These are phyloP conservation scores for Boulengeromyrus knoepffleri DNA, from an alignment of 2,113 vertebrate species.

Conservation along the genomic window DNA sequence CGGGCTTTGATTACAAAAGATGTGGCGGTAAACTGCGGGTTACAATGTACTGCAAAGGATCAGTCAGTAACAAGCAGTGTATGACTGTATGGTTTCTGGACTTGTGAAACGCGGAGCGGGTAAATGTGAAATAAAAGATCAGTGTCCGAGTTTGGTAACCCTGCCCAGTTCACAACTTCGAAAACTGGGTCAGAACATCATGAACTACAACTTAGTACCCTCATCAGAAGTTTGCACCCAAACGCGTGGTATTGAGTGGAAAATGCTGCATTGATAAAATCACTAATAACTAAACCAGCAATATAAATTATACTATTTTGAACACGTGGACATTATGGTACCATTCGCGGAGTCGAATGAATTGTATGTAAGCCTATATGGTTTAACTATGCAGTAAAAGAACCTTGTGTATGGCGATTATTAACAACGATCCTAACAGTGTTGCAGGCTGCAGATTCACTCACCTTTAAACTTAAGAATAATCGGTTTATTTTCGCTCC, in stretches of 20 bases:
- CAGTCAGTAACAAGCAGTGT: not conserved
- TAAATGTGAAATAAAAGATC: not conserved
- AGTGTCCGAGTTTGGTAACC: not conserved
- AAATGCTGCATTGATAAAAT: not conserved
- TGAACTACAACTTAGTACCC: not conserved
- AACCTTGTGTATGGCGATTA: not conserved
- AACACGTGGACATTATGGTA: not conserved
- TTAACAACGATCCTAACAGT: not conserved
- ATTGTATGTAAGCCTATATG: not conserved
- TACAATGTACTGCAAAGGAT: not conserved
- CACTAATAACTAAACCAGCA: not conserved
- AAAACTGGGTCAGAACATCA: not conserved
- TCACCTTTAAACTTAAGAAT: not conserved
- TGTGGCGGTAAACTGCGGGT: not conserved
- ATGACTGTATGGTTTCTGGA: not conserved
- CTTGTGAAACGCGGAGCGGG: not conserved
- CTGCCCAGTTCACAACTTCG: not conserved
- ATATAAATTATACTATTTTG: not conserved
- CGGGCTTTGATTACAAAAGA: not conserved
- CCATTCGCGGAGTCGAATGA: not conserved
- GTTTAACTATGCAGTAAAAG: not conserved
- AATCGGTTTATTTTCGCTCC: not conserved
- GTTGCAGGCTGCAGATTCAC: not conserved
- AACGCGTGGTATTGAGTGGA: not conserved
- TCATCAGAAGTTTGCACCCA: not conserved